A percentile compares a stretch with the other conserved stretches of the same genome.
Conservation (phyloP, 2,113 vertebrate species). For the Macheiramphus alcinus region DNA sequence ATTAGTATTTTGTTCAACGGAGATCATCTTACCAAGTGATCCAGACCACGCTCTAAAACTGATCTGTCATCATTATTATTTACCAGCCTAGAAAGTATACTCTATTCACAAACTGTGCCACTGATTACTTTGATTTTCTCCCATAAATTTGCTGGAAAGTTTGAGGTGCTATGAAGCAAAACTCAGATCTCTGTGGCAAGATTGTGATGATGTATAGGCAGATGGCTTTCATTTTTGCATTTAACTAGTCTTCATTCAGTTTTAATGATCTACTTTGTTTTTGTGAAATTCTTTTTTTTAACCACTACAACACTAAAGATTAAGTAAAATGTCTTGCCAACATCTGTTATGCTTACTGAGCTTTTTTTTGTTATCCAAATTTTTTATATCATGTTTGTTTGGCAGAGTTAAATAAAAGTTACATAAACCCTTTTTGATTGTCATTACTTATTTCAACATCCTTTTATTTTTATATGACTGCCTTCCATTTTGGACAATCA, state of each 20-base stretch:
- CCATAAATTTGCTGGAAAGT: neutral
- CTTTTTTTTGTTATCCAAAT: neutral
- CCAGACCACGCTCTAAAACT: neutral
- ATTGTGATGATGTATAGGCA: neutral
- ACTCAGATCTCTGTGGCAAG: neutral
- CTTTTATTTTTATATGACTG: neutral
- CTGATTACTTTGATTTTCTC: neutral
- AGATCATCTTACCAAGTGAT: neutral
- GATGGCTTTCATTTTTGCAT: neutral
- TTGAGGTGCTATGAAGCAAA: neutral
- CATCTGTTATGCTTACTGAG: neutral
- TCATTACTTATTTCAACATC: neutral
- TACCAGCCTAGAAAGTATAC: neutral
- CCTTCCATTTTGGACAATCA: neutral
- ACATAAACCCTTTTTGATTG: neutral
- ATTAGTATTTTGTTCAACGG: neutral
- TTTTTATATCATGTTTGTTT: neutral
- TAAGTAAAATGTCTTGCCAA: neutral
- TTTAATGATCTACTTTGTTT: neutral
- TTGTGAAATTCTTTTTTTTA: neutral
- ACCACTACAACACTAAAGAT: neutral
- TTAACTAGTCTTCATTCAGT: neutral
- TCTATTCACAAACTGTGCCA: neutral
- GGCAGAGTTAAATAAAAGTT: neutral
- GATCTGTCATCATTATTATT: neutral